Evolutionary conservation across 2,888 invertebrate genomes (phyloP).

Genomic region (Resseliella maxima): DNA sequence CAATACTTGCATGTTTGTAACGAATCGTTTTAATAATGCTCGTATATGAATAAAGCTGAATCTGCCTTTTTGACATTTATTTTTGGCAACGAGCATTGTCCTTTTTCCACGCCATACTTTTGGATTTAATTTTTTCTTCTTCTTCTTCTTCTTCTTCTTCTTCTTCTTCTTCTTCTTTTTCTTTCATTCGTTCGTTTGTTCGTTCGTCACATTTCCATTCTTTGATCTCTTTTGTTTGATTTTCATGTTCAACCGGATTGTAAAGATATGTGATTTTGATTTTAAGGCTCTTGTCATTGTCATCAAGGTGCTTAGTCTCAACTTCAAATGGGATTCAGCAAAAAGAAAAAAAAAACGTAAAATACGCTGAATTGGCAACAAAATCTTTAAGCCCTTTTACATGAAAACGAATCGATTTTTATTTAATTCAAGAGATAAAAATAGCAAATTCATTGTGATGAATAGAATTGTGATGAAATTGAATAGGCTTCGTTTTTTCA

Average conservation of each 20-base stretch:
- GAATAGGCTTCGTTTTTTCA: constrained; percentile 1
- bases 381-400: neutral
- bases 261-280: constrained; percentile 7
- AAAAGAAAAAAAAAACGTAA: neutral
- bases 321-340: neutral
- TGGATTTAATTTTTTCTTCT: neutral
- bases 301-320: neutral
- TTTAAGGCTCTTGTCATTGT: neutral
- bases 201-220: neutral
- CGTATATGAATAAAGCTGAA: constrained; percentile 32
- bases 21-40: constrained; percentile 20
- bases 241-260: constrained; percentile 4
- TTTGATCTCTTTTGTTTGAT: neutral
- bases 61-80: constrained; percentile 16
- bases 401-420: neutral
- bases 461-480: neutral
- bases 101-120: neutral
- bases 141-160: neutral
- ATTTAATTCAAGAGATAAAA: neutral
- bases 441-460: neutral
- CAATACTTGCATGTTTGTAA: neutral
- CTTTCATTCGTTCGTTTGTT: no score
- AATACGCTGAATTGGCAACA: neutral
- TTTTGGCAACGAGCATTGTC: neutral
- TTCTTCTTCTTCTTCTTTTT: neutral